Percentiles rank a stretch among this genome's conserved stretches.
Conservation (phyloP, 2,113 vertebrate genomes). For the Carassius gibelio region DNA sequence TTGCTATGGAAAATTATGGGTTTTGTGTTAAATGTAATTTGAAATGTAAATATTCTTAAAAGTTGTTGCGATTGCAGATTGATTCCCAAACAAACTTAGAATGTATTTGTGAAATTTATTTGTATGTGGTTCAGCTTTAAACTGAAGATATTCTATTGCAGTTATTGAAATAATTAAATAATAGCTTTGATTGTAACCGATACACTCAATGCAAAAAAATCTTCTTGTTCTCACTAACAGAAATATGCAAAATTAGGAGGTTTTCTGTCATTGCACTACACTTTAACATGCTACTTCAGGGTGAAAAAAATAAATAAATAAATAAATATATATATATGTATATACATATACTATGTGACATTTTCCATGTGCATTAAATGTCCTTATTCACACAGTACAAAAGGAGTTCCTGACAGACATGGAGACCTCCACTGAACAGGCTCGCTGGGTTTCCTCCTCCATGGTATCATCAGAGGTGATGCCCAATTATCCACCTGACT, state of each 20-base stretch:
- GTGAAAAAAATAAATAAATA: too few species aligned
- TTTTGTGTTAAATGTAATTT: neutral
- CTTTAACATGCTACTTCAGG: neutral
- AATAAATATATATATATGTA: too few species aligned
- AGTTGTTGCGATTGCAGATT: neutral
- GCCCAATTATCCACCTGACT: constrained; percentile 65
- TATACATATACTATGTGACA: too few species aligned
- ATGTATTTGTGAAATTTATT: neutral
- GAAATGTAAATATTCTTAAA: neutral
- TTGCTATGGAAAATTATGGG: neutral
- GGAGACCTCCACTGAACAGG: constrained; percentile 56
- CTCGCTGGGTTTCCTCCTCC: constrained; percentile 67
- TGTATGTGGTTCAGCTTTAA: neutral
- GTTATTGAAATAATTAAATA: neutral
- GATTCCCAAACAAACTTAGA: neutral
- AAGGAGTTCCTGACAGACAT: constrained; percentile 30
- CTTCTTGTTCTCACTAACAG: neutral
- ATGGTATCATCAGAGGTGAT: constrained; percentile 68
- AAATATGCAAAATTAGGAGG: too few species aligned
- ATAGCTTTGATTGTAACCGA: too few species aligned
- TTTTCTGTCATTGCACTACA: neutral
- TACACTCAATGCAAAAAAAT: too few species aligned
- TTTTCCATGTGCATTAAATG: too few species aligned
- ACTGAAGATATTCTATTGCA: neutral
- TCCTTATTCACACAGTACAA: neutral